Base-by-base conservation (phyloP, 2,113 vertebrate genomes). In the Pelecanus crispus region DNA sequence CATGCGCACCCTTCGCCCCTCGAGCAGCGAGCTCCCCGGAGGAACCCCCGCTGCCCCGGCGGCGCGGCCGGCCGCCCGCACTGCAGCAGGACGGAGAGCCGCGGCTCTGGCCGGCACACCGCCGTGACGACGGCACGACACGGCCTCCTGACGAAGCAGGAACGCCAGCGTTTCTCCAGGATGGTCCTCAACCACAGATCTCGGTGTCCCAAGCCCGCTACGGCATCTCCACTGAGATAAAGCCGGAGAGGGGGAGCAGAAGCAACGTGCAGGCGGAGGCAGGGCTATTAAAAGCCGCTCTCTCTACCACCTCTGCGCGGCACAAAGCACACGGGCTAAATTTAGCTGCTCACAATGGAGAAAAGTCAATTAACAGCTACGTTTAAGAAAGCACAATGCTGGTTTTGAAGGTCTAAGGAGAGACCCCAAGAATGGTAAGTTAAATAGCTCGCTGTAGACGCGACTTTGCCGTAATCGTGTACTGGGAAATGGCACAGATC, bases 391-490 rank as follows among this genome's bases (percentile, higher is more conserved):
- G 81, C 55, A 18, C 47, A 56, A 5, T 0, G 2, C 31, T 36
- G 34, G 29, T 58, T 73, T 44, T 36, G 44, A 45, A 83, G 53
- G 65, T 36, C 66, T 52, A 38, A 22, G 42, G 53, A 63, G 55
- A 74, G 49, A 63, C 6, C 28, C 56, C 58, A 38, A 59, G 45
- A 47, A 26, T n/a, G 2, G 17, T 4, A 8, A 18, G 10, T 62
- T 9, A 45, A 68, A 62, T 0, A 59, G 55, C 28, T 58, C 44
- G 1, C 17, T 36, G 21, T 1, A 32, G 52, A 13, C 5, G 24
- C 0, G 3, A n/a, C 47, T 53, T n/a, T 32, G 65, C 34, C 34
- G 3, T 56, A 4, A 11, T 1, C 8, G 2, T 1, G 10, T 9
- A 14, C 32, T 0, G 1, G 36, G 49, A 67, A 59, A 28, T 0